Conservation (phyloP, 2,888 invertebrate species). For the Coleophora flavipennella region DNA sequence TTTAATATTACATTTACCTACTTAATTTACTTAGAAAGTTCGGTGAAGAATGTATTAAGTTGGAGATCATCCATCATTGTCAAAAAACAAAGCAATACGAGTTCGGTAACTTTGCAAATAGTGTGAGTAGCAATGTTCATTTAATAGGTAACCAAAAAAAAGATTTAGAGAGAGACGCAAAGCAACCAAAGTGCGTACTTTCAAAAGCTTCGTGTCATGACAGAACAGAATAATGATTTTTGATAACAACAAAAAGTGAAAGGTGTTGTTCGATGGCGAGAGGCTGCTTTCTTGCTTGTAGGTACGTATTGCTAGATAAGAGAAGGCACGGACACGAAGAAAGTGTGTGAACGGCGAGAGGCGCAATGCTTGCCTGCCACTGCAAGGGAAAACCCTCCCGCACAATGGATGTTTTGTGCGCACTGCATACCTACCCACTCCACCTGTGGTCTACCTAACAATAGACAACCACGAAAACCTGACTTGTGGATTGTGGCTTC, state of each 20-base stretch:
- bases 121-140: neutral
- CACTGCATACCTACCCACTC: conserved; percentile 6
- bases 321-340: conserved; percentile 44
- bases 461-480: too few relatives aligned
- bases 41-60: too few relatives aligned
- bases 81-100: too few relatives aligned
- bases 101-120: neutral
- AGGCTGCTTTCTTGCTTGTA: conserved; percentile 51
- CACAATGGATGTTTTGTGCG: conserved; percentile 21
- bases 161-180: conserved; percentile 9
- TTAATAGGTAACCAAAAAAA: conserved; percentile 1
- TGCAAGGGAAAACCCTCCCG: conserved; percentile 44
- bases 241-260: conserved; percentile 63
- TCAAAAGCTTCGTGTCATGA: conserved; percentile 38
- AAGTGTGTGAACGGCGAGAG: conserved; percentile 54
- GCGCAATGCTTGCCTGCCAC: conserved; percentile 28
- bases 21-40: too few relatives aligned
- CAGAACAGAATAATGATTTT: conserved; percentile 51
- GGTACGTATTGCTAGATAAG: conserved; percentile 65
- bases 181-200: conserved; percentile 27
- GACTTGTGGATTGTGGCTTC: too few relatives aligned
- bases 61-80: neutral
- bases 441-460: too few relatives aligned
- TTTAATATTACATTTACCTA: too few relatives aligned
- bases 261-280: conserved; percentile 43